A percentile compares a stretch with the other conserved stretches of the same genome.
Conservation (phyloP, 2,113 vertebrate genomes). For the Clupea harengus region DNA sequence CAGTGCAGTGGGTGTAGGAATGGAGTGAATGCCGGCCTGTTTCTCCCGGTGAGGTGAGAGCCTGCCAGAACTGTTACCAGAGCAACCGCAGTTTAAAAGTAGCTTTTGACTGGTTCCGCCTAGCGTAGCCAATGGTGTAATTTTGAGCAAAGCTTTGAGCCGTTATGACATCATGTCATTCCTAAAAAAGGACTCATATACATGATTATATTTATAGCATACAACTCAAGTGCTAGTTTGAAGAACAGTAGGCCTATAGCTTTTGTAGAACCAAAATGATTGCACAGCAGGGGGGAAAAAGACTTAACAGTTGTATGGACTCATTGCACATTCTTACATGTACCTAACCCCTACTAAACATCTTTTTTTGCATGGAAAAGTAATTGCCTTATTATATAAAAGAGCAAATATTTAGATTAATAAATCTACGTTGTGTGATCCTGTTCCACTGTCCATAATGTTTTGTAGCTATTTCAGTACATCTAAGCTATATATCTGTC, state of each 20-base stretch:
- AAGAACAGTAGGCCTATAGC: not conserved
- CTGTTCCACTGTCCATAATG: too few species aligned
- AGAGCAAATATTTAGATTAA: not conserved
- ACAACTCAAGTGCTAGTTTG: not conserved
- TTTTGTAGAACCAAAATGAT: not conserved
- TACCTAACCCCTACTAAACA: not conserved
- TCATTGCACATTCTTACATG: not conserved
- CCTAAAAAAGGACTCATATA: not conserved
- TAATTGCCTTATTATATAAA: not conserved
- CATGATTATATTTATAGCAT: constrained; percentile 10
- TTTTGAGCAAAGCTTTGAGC: not conserved
- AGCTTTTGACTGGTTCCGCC: constrained; percentile 3
- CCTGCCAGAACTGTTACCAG: constrained; percentile 26
- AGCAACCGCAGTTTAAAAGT: constrained; percentile 42
- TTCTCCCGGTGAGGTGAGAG: constrained; percentile 27
- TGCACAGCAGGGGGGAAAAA: not conserved
- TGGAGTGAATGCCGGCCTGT: constrained; percentile 42
- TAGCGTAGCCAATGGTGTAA: not conserved
- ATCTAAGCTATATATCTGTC: not conserved
- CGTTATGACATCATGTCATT: constrained; percentile 20
- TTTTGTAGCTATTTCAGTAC: too few species aligned
- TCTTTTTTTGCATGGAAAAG: not conserved
- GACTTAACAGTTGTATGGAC: not conserved
- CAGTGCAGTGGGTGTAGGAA: constrained; percentile 45
- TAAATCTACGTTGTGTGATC: too few species aligned